These are phyloP conservation scores for Bombus fervidus DNA, from an alignment of 1,140 invertebrate genomes.

Conservation along the genomic window DNA sequence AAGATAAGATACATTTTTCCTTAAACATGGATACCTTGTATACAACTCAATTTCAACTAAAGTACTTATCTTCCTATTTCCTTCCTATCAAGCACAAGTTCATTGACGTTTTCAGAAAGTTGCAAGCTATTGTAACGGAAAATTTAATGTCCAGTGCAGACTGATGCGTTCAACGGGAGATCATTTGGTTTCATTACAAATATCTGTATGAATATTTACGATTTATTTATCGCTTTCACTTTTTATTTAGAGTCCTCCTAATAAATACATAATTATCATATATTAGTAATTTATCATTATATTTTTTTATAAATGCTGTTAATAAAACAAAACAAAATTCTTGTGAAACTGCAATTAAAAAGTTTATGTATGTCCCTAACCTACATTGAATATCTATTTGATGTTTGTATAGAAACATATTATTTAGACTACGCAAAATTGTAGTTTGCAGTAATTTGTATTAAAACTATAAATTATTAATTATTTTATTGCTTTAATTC, in stretches of 20 bases:
- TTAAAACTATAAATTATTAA: not conserved
- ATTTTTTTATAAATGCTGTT: not conserved
- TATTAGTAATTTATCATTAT: not conserved
- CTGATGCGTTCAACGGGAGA: not conserved
- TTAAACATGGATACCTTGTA: constrained; percentile 13
- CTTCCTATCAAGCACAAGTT: not conserved
- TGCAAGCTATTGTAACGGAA: too few species aligned
- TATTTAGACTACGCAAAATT: not conserved
- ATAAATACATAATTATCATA: not conserved
- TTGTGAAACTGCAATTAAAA: not conserved
- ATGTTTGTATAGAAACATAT: too few species aligned
- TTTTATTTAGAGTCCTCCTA: not conserved
- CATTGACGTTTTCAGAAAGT: not conserved
- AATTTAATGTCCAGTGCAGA: too few species aligned
- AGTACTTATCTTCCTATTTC: not conserved
- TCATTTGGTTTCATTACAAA: not conserved
- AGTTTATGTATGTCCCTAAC: not conserved
- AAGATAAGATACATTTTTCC: constrained; percentile 47
- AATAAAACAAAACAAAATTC: not conserved
- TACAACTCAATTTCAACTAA: not conserved
- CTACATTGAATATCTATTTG: too few species aligned
- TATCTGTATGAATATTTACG: not conserved
- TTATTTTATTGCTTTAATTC: not conserved
- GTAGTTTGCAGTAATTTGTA: not conserved
- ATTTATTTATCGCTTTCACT: not conserved